Evolutionary conservation across 2,113 vertebrate genomes (phyloP).

Genomic region (Eretmochelys imbricata): DNA sequence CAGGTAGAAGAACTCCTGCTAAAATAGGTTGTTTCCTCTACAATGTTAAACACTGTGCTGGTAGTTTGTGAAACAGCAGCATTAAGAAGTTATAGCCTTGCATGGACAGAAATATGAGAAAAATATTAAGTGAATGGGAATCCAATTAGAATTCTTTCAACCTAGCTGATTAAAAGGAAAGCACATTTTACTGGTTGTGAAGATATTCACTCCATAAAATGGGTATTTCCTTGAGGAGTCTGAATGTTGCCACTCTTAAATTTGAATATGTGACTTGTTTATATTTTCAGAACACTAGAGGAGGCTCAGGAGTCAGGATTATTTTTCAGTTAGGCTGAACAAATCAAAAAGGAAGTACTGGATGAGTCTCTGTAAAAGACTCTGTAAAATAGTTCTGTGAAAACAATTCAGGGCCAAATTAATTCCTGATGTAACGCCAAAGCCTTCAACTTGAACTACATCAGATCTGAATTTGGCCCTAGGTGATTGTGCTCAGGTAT

Average conservation of each 20-base stretch:
- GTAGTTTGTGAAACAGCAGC: neutral
- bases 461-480: neutral
- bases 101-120: neutral
- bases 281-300: constrained; percentile 53
- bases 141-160: neutral
- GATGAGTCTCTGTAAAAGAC: neutral
- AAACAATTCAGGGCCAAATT: neutral
- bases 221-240: neutral
- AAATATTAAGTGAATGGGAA: accelerated
- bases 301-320: constrained; percentile 54
- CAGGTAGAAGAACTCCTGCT: neutral
- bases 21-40: neutral
- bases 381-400: neutral
- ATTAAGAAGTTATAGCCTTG: neutral
- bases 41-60: neutral
- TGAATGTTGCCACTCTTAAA: neutral
- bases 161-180: neutral
- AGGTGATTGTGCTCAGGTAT: neutral
- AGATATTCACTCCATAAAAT: neutral
- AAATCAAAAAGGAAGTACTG: neutral
- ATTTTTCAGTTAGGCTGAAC: neutral
- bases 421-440: neutral
- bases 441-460: neutral
- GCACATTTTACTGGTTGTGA: accelerated
- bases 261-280: neutral